A percentile compares a stretch with the other conserved stretches of the same genome.
phyloP scores from a whole-genome alignment of 2,797 vertebrate genomes.

The Paramormyrops hopkinsi region DNA sequence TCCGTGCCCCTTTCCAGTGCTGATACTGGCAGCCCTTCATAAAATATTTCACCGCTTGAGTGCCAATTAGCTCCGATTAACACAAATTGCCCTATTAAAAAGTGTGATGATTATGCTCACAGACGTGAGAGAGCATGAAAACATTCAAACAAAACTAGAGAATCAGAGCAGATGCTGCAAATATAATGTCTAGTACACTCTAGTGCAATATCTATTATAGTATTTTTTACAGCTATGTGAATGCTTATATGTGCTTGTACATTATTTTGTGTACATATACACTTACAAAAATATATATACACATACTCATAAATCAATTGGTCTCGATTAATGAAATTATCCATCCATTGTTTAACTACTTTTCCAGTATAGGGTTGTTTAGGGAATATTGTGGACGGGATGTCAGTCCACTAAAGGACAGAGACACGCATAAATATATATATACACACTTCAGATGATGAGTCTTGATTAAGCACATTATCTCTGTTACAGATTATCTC shows the following conservation, averaged over 20 bases:
- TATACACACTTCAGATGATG: not conserved
- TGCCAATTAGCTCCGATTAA: not conserved
- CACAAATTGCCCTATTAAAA: slow-evolving; percentile 5
- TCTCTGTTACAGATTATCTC: not conserved
- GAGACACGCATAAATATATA: not conserved
- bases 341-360: not conserved
- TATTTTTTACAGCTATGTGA: not conserved
- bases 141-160: not conserved
- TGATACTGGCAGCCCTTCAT: not conserved
- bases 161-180: slow-evolving; percentile 11
- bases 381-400: not conserved
- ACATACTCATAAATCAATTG: not conserved
- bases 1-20: not conserved
- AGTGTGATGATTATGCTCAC: not conserved
- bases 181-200: slow-evolving; percentile 4
- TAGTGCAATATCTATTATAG: not conserved
- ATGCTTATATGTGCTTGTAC: not conserved
- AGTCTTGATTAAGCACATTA: not conserved
- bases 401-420: not conserved
- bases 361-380: not conserved
- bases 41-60: not conserved
- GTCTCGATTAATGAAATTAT: not conserved
- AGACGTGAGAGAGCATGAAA: not conserved
- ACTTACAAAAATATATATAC: not conserved
- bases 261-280: not conserved